Evolutionary conservation across 2,113 vertebrate genomes (phyloP), one percentile per base, ranked within the genome.

Genomic region (Dermatemys mawii): DNA sequence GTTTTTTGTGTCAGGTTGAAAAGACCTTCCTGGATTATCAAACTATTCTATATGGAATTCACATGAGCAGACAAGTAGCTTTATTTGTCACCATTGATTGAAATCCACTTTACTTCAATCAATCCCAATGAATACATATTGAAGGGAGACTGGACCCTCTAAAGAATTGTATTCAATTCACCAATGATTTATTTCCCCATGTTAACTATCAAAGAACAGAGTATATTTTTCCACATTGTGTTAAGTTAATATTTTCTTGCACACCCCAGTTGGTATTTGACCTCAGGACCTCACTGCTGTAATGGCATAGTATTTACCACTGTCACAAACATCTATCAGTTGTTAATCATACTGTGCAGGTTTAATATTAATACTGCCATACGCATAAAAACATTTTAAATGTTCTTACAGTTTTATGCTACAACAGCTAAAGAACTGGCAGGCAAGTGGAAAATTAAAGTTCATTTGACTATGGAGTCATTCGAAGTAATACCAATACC

Each of bases 351-450:
- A n/a, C 16, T 55, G 82, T 67, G 2, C 27, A 55, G 50, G 26
- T 92, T 95, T 76, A 86, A 95, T 79, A 95, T 94, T 89, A 96
- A 96, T 92, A 17, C 7, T 53, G 87, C 88, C 8, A 5, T 29
- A 7, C 8, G 26, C 38, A 35, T 7, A 86, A 41, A 78, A 90
- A 63, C 8, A 83, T 46, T 41, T 86, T 35, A 86, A 41, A 2
- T 35, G 17, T 46, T 49, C 16, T 85, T 35, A 51, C 53, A 67
- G 12, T 63, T 32, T 5, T 1, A 76, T 89, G 5, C 22, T 48
- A 1, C 21, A 14, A 29, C 85, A 86, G 60, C 13, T 38, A 90
- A 41, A 88, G 11, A 21, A 93, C 54, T 3, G 11, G 11, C 46
- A 79, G 12, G 16, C 26, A 94, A 76, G 41, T 44, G 35, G 16